Conservation (phyloP, 2,113 vertebrate species). For the Pogona vitticeps region DNA sequence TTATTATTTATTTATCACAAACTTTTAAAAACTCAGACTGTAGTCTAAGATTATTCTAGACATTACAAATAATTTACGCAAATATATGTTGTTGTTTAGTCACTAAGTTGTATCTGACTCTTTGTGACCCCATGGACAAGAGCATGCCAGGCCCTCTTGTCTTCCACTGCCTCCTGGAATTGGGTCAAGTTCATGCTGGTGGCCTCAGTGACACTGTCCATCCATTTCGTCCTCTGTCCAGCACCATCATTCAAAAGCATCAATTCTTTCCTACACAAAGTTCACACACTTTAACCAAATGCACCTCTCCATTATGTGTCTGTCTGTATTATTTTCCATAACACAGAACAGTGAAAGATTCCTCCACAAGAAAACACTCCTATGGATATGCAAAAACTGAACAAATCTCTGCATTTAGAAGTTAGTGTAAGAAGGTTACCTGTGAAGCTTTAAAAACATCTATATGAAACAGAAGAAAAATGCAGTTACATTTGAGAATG, state of each 20-base stretch:
- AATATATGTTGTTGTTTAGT: too few species aligned
- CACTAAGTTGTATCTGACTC: too few species aligned
- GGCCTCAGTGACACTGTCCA: too few species aligned
- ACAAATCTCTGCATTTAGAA: not conserved
- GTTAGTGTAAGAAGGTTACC: not conserved
- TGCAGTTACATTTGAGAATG: not conserved
- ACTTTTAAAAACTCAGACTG: not conserved
- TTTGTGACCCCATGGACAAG: too few species aligned
- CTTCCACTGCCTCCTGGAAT: too few species aligned
- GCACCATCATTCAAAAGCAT: too few species aligned
- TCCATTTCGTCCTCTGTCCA: too few species aligned
- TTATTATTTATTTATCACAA: not conserved
- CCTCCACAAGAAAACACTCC: not conserved
- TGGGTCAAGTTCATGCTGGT: too few species aligned
- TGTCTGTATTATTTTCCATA: too few species aligned
- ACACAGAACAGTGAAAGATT: not conserved
- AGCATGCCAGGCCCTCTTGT: too few species aligned
- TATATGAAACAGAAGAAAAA: not conserved
- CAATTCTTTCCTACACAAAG: too few species aligned
- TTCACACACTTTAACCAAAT: too few species aligned
- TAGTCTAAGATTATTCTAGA: not conserved
- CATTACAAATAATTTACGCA: not conserved
- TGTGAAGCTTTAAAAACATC: not conserved
- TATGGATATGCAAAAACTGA: not conserved
- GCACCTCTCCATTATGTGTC: accelerated